Conservation (phyloP, 2,888 invertebrate genomes). For the Suillia variegata region DNA sequence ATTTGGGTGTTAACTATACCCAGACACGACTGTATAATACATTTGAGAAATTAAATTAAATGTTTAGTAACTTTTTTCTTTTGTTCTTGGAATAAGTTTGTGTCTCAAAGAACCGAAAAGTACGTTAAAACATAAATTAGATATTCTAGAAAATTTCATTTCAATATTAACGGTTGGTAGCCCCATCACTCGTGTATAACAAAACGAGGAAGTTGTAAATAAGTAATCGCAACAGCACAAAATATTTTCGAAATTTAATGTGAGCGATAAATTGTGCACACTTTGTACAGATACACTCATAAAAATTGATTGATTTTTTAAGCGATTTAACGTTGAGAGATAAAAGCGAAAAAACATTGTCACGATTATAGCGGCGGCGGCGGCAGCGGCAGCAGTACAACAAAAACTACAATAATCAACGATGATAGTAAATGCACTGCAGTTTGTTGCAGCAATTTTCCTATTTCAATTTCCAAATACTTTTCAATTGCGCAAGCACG, state of each 20-base stretch:
- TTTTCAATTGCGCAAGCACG: background rate
- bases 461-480: background rate
- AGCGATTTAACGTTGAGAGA: slow-evolving; percentile 4
- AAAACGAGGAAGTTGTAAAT: slow-evolving; percentile 22
- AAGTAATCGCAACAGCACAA: slow-evolving; percentile 5
- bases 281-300: background rate
- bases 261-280: background rate
- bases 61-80: no score
- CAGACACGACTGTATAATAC: no score
- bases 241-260: background rate
- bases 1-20: no score
- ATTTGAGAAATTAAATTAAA: no score
- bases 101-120: slow-evolving; percentile 13
- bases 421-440: background rate
- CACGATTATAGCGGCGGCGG: slow-evolving; percentile 20
- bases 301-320: slow-evolving; percentile 25
- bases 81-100: no score
- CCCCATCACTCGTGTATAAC: no score
- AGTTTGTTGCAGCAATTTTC: background rate
- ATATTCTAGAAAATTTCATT: no score
- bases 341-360: slow-evolving; percentile 16
- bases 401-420: slow-evolving; percentile 13
- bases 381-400: slow-evolving; percentile 6
- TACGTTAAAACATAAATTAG: no score
- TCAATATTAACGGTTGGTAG: no score